phyloP scores from a whole-genome alignment of 2,113 vertebrate species.

The Phalacrocorax brasilianus region DNA sequence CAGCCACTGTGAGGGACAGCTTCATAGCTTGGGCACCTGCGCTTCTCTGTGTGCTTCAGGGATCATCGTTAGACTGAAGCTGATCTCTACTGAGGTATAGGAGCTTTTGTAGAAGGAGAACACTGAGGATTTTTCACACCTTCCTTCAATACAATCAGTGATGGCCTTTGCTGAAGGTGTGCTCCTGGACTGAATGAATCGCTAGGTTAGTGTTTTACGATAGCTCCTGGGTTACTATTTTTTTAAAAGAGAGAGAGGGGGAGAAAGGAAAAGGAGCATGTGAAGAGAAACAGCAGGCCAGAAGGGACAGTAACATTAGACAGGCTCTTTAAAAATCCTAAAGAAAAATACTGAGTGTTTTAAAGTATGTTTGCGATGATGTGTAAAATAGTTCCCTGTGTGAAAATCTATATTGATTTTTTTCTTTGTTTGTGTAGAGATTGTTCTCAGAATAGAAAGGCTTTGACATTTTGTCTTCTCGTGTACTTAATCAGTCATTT shows the following conservation, averaged over 20 bases:
- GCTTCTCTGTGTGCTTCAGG: background rate
- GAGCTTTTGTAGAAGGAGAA: background rate
- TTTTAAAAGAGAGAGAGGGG: background rate
- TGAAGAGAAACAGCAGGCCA: background rate
- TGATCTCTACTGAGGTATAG: background rate
- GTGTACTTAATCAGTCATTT: constrained; percentile 3
- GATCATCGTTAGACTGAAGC: background rate
- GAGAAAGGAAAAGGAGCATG: background rate
- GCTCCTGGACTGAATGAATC: background rate
- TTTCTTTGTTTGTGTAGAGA: constrained; percentile 2
- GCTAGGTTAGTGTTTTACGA: background rate
- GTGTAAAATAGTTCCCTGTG: constrained; percentile 8
- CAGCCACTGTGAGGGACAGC: background rate
- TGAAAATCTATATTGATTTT: constrained; percentile 44
- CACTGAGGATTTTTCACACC: background rate
- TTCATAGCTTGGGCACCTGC: background rate
- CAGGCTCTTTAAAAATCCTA: background rate
- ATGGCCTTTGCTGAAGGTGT: background rate
- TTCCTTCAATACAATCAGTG: background rate
- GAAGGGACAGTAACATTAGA: background rate
- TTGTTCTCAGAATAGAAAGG: constrained; percentile 8
- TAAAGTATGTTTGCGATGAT: background rate
- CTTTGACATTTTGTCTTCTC: constrained; percentile 38
- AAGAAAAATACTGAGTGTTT: background rate
- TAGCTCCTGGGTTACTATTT: background rate